Conservation (phyloP, 1,140 invertebrate species). For the Tetragonula clypearis region DNA sequence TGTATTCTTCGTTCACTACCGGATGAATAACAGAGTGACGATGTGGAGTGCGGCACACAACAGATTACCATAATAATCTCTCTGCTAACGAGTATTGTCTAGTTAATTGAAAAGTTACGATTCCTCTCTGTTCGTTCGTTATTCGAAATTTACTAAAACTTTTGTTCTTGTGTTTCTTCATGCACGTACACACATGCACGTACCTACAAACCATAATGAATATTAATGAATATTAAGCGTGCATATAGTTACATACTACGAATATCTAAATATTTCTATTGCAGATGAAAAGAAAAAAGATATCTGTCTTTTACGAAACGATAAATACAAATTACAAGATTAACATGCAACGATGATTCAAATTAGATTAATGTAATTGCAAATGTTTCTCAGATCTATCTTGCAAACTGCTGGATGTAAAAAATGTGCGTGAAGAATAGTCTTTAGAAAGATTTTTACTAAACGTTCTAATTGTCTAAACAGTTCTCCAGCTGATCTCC, state of each 20-base stretch:
- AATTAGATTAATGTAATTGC: neutral
- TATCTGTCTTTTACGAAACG: neutral
- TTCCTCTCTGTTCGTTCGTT: neutral
- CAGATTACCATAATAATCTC: conserved; percentile 41
- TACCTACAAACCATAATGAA: neutral
- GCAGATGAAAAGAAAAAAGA: neutral
- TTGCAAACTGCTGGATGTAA: neutral
- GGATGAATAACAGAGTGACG: conserved; percentile 44
- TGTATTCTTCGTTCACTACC: neutral
- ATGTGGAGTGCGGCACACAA: conserved; percentile 3
- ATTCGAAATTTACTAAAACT: neutral
- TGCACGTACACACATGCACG: neutral
- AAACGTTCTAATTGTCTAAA: neutral
- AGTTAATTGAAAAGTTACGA: conserved; percentile 44
- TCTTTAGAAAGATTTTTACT: neutral
- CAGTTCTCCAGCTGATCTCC: neutral
- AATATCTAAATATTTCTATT: neutral
- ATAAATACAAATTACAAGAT: neutral
- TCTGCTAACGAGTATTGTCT: conserved; percentile 37
- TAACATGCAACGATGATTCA: neutral
- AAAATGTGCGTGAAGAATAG: neutral
- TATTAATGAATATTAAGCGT: neutral
- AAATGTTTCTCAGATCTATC: neutral
- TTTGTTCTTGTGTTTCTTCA: neutral
- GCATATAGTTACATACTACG: neutral